These are phyloP conservation scores for Plectropomus leopardus DNA, from an alignment of 2,113 vertebrate species.

Conservation along the genomic window DNA sequence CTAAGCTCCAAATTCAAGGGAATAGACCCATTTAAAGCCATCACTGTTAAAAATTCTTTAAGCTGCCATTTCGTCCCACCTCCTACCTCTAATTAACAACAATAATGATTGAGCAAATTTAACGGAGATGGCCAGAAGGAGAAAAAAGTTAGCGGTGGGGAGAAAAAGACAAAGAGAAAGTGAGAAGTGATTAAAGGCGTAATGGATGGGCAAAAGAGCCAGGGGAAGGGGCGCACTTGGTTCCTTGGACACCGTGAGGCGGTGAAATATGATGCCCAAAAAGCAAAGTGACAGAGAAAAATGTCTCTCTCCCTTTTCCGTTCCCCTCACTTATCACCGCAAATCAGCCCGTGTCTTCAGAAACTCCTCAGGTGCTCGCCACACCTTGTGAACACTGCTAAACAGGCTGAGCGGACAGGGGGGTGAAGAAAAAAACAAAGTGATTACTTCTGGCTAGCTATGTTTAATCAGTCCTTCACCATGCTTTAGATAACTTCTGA, in stretches of 20 bases:
- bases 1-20: conserved; percentile 23
- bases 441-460: conserved; percentile 60
- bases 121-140: conserved; percentile 9
- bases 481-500: conserved; percentile 77
- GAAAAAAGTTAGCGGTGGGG: conserved; percentile 1
- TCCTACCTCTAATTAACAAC: conserved; percentile 57
- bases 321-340: conserved; percentile 44
- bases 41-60: conserved; percentile 13
- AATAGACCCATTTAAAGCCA: conserved; percentile 19
- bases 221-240: background rate
- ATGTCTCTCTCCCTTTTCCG: conserved; percentile 26
- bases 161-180: background rate
- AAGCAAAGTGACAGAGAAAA: conserved; percentile 73
- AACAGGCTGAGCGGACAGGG: conserved; percentile 20
- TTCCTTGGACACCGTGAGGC: conserved; percentile 19
- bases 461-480: conserved; percentile 74
- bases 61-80: conserved; percentile 27
- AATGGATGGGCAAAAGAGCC: conserved; percentile 33
- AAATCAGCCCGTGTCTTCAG: conserved; percentile 51
- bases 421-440: conserved; percentile 53
- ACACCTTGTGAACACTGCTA: conserved; percentile 25
- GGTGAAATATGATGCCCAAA: conserved; percentile 70
- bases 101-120: conserved; percentile 48
- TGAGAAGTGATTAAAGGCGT: conserved; percentile 65
- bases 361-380: conserved; percentile 13